Conservation (phyloP, 2,113 vertebrate genomes). For the Lophius piscatorius region DNA sequence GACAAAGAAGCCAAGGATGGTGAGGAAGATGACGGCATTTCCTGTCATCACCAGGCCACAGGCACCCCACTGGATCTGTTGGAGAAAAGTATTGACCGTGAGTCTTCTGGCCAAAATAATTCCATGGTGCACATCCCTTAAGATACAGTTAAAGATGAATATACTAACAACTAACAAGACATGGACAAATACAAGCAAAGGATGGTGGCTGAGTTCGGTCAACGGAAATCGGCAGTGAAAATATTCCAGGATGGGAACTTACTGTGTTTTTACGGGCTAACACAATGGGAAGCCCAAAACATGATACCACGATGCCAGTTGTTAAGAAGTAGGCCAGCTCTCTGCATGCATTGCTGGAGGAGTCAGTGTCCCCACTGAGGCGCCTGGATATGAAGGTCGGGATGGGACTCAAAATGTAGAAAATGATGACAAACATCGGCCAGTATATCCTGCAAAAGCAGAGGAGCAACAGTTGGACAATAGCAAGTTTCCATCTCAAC, state of each 20-base stretch:
- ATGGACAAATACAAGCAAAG: not conserved
- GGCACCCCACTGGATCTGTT: conserved; percentile 95
- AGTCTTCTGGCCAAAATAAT: not conserved
- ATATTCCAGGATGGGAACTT: conserved; percentile 56
- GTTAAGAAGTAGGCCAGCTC: conserved; percentile 94
- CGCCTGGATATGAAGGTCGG: conserved; percentile 91
- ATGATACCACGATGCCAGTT: conserved; percentile 94
- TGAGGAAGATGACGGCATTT: conserved; percentile 93
- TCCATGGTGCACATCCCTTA: not conserved
- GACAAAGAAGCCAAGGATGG: conserved; percentile 93
- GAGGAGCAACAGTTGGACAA: not conserved
- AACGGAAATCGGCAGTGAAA: not conserved
- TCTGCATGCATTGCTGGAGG: conserved; percentile 89
- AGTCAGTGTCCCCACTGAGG: conserved; percentile 85
- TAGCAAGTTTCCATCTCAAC: too few relatives aligned
- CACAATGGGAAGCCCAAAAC: conserved; percentile 90
- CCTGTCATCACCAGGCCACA: conserved; percentile 95
- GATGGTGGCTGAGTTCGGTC: not conserved
- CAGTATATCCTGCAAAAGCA: conserved; percentile 86
- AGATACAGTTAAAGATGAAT: not conserved
- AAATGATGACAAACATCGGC: conserved; percentile 94
- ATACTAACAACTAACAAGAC: not conserved
- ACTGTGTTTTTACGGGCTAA: conserved; percentile 86
- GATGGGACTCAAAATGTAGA: conserved; percentile 90
- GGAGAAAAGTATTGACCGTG: conserved; percentile 9